Conservation (phyloP, 2,797 vertebrate species). For the Sphaeramia orbicularis region DNA sequence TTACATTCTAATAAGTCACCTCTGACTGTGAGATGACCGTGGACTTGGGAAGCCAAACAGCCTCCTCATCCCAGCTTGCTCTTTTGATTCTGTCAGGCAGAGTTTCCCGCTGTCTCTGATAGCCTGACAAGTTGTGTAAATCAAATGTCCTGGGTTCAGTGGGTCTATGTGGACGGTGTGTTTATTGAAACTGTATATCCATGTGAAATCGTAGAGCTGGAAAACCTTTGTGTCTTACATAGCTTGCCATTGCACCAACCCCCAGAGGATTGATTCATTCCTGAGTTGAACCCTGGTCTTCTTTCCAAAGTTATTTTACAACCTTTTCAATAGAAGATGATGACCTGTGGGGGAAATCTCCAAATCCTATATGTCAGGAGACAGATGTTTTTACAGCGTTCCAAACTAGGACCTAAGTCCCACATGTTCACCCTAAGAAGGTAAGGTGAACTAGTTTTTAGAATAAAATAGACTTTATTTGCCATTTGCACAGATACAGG, state of each 20-base stretch:
- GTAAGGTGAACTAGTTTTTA: not conserved
- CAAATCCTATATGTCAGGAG: conserved; percentile 8
- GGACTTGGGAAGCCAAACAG: conserved; percentile 50
- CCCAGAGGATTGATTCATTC: conserved; percentile 23
- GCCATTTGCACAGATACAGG: too few species aligned
- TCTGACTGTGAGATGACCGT: conserved; percentile 35
- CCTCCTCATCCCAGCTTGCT: conserved; percentile 47
- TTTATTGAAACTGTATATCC: conserved; percentile 57
- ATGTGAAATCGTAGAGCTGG: conserved; percentile 43
- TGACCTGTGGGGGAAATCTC: conserved; percentile 16
- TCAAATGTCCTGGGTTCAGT: conserved; percentile 56
- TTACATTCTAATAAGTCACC: conserved; percentile 51
- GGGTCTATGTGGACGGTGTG: conserved; percentile 18
- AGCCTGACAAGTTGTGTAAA: conserved; percentile 65
- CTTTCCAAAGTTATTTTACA: conserved; percentile 29
- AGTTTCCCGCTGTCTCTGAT: conserved; percentile 54
- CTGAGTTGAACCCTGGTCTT: conserved; percentile 20
- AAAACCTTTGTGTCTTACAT: conserved; percentile 21
- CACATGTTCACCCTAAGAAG: not conserved
- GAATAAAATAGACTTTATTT: too few species aligned
- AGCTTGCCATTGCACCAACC: not conserved
- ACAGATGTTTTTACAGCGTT: not conserved
- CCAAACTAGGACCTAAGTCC: not conserved
- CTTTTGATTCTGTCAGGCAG: conserved; percentile 59
- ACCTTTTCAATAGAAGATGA: conserved; percentile 11